Base-by-base conservation (phyloP, 2,113 vertebrate genomes). In the Ophthalmolycus amberensis region DNA sequence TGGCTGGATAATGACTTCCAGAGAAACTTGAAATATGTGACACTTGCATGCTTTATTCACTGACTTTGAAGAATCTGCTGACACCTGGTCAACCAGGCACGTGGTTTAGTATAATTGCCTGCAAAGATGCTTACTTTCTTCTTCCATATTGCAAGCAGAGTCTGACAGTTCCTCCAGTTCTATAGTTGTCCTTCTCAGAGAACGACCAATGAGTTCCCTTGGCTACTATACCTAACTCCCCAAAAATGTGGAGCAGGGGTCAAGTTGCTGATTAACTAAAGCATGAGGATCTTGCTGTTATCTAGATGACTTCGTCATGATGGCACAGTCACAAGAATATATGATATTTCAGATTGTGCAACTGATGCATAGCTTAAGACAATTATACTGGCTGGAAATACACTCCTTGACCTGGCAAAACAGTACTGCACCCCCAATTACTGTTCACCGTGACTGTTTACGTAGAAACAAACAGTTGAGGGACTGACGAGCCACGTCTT, bases 1-100 rank as follows among this genome's bases (percentile, higher is more conserved):
- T 42, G 32, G 50, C 16, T 59, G n/a, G 27, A 50, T 42, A 8
- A 58, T 56, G 52, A 58, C 42, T 67, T 85, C 15, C 34, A 60
- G 46, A 42, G 20, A 59, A 73, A 73, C 4, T 25, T 71, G 65
- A 60, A 77, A 81, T 65, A 56, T 64, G 74, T 73, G 9, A 85
- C 22, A 37, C 54, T 32, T 59, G n/a, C 34, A 68, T 62, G 59
- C 3, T 69, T 70, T 50, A 38, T 25, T n/a, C 32, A 37, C 62
- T 48, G 37, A 50, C 14, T 74, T 62, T 81, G 37, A 67, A 68
- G 54, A 85, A 70, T 68, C 48, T 18, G 52, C 78, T 76, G 54
- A 56, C 46, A 64, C 38, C 29, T 56, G 63, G 29, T 37, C 27
- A 69, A 25, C 42, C 63, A 56, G 27, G 52, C 15, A 73, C 58